phyloP scores from a whole-genome alignment of 2,113 vertebrate species.

The Benitochromis conjunctus region DNA sequence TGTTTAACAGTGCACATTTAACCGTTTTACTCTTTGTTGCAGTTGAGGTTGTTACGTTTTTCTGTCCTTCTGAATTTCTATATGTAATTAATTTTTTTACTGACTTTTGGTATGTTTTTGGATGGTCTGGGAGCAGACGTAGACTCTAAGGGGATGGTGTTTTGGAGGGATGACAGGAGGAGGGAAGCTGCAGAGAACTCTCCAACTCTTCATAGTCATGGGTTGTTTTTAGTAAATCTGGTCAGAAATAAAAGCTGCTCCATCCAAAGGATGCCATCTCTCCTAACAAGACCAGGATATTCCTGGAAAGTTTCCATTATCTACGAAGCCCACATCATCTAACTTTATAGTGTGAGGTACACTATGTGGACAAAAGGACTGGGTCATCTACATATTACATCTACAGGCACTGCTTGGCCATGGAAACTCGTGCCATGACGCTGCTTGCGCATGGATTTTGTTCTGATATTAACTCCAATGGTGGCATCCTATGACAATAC shows the following conservation, averaged over 20 bases:
- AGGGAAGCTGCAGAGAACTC: neutral
- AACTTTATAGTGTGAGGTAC: too few relatives aligned
- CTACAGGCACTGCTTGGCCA: neutral
- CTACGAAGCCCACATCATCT: too few relatives aligned
- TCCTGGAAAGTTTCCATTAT: too few relatives aligned
- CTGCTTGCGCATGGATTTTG: neutral
- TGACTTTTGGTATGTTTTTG: too few relatives aligned
- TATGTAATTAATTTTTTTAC: too few relatives aligned
- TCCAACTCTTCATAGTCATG: neutral
- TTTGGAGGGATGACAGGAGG: neutral
- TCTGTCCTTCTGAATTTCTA: neutral
- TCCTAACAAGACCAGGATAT: neutral
- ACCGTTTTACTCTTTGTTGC: neutral
- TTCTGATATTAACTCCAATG: neutral
- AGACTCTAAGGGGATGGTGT: neutral
- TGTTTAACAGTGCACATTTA: neutral
- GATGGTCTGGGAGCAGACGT: too few relatives aligned
- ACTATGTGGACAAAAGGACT: neutral
- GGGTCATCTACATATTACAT: neutral
- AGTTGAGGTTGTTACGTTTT: neutral
- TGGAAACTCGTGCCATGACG: neutral
- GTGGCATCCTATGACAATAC: neutral
- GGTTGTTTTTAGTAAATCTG: neutral
- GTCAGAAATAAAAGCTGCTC: neutral
- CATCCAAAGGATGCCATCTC: neutral